phyloP scores from a whole-genome alignment of 1,140 invertebrate species.

The Diorhabda elongata region DNA sequence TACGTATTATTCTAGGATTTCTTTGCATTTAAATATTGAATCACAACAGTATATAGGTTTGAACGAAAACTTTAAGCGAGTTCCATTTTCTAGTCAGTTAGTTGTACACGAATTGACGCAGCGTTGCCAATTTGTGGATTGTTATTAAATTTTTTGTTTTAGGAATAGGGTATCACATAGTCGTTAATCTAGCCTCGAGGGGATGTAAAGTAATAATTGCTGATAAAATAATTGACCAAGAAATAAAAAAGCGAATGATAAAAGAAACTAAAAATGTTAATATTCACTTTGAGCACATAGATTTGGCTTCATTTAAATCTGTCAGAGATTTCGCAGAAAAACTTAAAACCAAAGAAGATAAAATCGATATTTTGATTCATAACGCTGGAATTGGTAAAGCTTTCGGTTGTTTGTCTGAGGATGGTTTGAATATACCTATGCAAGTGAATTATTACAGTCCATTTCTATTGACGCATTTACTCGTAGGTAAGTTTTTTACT shows the following conservation, averaged over 20 bases:
- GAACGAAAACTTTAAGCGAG: too few relatives aligned
- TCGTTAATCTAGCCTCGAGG: conserved; percentile 68
- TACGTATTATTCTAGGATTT: too few relatives aligned
- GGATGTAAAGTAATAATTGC: conserved; percentile 83
- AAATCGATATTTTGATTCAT: conserved; percentile 64
- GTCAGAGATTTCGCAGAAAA: conserved; percentile 51
- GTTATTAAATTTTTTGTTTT: background rate
- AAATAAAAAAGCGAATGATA: conserved; percentile 52
- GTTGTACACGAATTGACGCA: too few relatives aligned
- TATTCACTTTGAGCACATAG: conserved; percentile 45
- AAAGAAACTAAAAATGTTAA: conserved; percentile 45
- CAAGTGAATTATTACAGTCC: conserved; percentile 62
- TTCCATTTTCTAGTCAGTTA: too few relatives aligned
- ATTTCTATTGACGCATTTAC: conserved; percentile 60
- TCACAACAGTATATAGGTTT: too few relatives aligned
- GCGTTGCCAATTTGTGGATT: too few relatives aligned
- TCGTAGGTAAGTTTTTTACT: conserved; percentile 49
- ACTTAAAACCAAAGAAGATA: conserved; percentile 48
- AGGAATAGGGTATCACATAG: conserved; percentile 70
- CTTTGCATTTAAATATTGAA: too few relatives aligned
- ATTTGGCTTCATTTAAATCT: conserved; percentile 51
- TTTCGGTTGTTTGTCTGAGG: conserved; percentile 48
- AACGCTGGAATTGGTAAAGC: conserved; percentile 55
- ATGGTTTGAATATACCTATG: conserved; percentile 56
- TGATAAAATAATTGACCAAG: conserved; percentile 47